Evolutionary conservation across 2,113 vertebrate genomes (phyloP).

Genomic region (Microtus pennsylvanicus): DNA sequence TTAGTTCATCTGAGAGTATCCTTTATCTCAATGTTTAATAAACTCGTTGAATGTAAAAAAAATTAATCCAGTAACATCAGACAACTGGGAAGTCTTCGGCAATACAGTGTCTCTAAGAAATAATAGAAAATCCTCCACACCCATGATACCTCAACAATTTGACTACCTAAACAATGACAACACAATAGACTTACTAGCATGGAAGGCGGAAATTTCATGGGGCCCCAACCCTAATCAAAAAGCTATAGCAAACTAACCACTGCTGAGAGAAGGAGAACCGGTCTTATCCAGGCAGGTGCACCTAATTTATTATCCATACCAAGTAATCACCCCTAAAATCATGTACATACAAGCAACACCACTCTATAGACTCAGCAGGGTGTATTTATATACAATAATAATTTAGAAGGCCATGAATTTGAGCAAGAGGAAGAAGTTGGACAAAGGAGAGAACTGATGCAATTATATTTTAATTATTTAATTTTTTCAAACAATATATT

Average conservation of each 20-base stretch:
- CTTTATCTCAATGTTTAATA: neutral
- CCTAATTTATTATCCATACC: neutral
- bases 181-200: neutral
- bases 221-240: neutral
- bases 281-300: neutral
- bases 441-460: neutral
- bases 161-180: neutral
- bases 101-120: neutral
- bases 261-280: neutral
- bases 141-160: neutral
- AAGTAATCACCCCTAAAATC: neutral
- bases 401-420: neutral
- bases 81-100: neutral
- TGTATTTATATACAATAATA: neutral
- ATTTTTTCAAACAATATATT: neutral
- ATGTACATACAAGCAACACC: neutral
- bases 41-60: neutral
- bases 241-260: neutral
- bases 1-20: neutral
- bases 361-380: neutral
- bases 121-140: neutral
- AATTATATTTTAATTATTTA: neutral
- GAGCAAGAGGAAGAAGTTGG: too few species aligned
- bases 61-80: neutral
- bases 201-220: neutral